Conservation (phyloP, 2,888 invertebrate species). For the Thumatha senex region DNA sequence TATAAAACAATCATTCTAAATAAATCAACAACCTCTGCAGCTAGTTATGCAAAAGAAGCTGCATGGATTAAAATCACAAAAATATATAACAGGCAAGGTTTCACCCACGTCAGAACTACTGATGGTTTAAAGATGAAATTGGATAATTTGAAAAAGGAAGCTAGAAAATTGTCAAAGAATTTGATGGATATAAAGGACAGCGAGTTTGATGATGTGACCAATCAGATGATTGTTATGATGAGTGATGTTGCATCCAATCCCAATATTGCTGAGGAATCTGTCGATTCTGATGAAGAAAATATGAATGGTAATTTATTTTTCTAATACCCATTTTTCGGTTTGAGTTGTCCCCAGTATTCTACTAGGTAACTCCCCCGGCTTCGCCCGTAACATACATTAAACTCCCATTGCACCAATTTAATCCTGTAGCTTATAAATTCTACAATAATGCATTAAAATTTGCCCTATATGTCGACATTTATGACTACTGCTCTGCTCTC, state of each 20-base stretch:
- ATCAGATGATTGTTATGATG: conserved; percentile 47
- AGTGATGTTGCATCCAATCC: conserved; percentile 46
- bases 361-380: too few relatives aligned
- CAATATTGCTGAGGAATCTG: conserved; percentile 22
- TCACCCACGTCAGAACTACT: conserved; percentile 46
- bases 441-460: too few relatives aligned
- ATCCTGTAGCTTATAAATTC: too few relatives aligned
- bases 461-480: too few relatives aligned
- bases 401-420: too few relatives aligned
- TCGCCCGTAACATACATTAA: too few relatives aligned
- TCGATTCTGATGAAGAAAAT: conserved; percentile 26
- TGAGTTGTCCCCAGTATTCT: too few relatives aligned
- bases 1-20: conserved; percentile 62
- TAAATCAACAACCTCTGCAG: conserved; percentile 53
- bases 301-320: conserved; percentile 23
- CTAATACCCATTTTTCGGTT: background rate
- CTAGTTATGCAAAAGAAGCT: conserved; percentile 57
- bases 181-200: conserved; percentile 44
- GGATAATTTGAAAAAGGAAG: conserved; percentile 65
- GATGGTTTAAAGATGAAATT: conserved; percentile 66
- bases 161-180: conserved; percentile 54
- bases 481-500: too few relatives aligned
- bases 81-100: conserved; percentile 54
- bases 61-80: conserved; percentile 65
- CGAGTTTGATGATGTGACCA: conserved; percentile 48